phyloP scores from a whole-genome alignment of 2,888 invertebrate species.

The Limnephilus auricula region DNA sequence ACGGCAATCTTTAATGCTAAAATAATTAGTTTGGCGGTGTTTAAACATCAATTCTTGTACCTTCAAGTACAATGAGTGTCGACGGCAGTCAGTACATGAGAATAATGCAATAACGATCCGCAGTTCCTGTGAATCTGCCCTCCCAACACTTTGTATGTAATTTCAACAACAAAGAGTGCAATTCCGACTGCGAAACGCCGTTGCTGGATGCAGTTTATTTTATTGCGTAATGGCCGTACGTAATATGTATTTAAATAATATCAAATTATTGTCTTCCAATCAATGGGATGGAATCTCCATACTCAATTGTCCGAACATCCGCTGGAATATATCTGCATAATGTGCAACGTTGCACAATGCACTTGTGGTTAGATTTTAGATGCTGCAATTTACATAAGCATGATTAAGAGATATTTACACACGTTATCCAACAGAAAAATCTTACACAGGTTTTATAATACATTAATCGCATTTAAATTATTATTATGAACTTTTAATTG shows the following conservation, averaged over 20 bases:
- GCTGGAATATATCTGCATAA: constrained; percentile 44
- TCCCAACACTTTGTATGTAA: constrained; percentile 12
- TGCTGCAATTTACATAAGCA: constrained; percentile 1
- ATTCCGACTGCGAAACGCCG: neutral
- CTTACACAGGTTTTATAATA: neutral
- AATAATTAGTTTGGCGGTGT: neutral
- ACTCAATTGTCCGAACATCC: constrained; percentile 37
- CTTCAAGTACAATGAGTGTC: neutral
- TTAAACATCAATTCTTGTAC: neutral
- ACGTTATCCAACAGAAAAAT: neutral
- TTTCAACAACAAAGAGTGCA: constrained; percentile 35
- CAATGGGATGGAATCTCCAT: constrained; percentile 51
- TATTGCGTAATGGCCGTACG: constrained; percentile 27
- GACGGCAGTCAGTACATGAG: neutral
- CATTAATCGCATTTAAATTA: neutral
- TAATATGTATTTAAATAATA: constrained; percentile 39
- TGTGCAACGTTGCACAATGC: constrained; percentile 25
- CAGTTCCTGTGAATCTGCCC: constrained; percentile 37
- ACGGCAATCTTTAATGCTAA: neutral
- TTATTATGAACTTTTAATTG: neutral
- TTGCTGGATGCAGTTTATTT: constrained; percentile 19
- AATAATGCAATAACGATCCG: neutral
- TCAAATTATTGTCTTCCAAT: constrained; percentile 47
- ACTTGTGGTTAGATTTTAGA: constrained; percentile 9
- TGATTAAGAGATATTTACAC: neutral